These are phyloP conservation scores for Pyrrhia umbra DNA, from an alignment of 2,888 invertebrate genomes.

Conservation along the genomic window DNA sequence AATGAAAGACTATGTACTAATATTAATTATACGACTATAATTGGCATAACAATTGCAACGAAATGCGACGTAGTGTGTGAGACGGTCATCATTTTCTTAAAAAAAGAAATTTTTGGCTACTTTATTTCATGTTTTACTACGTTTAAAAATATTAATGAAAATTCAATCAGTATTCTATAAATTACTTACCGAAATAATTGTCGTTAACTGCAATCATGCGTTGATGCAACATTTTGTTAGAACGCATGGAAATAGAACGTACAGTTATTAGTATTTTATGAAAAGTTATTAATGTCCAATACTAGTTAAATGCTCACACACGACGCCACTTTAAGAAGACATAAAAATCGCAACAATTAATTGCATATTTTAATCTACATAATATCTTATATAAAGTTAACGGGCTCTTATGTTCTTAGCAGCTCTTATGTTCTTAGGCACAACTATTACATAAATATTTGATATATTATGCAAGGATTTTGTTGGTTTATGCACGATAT, in stretches of 20 bases:
- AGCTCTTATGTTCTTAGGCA: slow-evolving; percentile 31
- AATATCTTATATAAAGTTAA: background rate
- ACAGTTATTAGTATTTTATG: slow-evolving; percentile 71
- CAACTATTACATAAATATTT: background rate
- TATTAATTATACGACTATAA: slow-evolving; percentile 44
- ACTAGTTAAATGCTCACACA: slow-evolving; percentile 62
- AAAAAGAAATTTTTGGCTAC: slow-evolving; percentile 4
- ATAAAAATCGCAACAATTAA: slow-evolving; percentile 25
- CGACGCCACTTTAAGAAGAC: slow-evolving; percentile 59
- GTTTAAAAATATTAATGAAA: slow-evolving; percentile 50
- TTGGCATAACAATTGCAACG: slow-evolving; percentile 41
- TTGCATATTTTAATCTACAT: slow-evolving; percentile 36
- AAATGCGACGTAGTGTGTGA: slow-evolving; percentile 64
- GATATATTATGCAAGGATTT: slow-evolving; percentile 5
- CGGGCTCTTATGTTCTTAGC: slow-evolving; percentile 7
- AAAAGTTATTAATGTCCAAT: slow-evolving; percentile 48
- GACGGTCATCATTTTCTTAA: slow-evolving; percentile 18
- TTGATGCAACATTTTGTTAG: slow-evolving; percentile 85
- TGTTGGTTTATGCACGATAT: slow-evolving; percentile 8
- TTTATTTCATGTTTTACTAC: slow-evolving; percentile 1
- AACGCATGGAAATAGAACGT: slow-evolving; percentile 86
- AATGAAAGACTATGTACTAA: slow-evolving; percentile 31
- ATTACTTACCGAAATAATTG: slow-evolving; percentile 99
- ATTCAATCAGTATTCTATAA: slow-evolving; percentile 58
- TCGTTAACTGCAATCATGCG: slow-evolving; percentile 96